Conservation (phyloP, 1,140 invertebrate genomes). For the Tetramorium simillimum region DNA sequence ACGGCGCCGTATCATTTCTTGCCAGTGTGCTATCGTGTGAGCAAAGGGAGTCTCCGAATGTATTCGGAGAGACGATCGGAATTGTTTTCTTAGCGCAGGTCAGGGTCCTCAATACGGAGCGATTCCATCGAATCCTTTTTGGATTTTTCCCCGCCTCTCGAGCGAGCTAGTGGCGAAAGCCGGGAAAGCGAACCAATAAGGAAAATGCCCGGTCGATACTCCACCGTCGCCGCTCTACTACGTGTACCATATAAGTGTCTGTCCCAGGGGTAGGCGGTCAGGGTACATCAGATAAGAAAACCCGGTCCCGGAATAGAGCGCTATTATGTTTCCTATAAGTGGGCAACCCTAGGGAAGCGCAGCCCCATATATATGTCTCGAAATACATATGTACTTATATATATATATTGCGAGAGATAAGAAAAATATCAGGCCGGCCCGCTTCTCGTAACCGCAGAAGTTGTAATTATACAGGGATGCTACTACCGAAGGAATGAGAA, state of each 20-base stretch:
- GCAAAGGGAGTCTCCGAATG: constrained; percentile 32
- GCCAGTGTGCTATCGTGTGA: not conserved
- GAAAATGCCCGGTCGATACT: constrained; percentile 65
- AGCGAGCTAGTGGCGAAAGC: constrained; percentile 8
- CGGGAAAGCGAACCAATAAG: constrained; percentile 57
- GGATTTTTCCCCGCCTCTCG: constrained; percentile 7
- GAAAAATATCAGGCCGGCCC: constrained; percentile 54
- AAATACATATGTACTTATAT: not conserved
- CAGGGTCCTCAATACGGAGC: constrained; percentile 19
- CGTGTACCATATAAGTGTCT: constrained; percentile 63
- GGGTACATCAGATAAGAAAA: constrained; percentile 70
- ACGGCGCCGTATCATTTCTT: constrained; percentile 41
- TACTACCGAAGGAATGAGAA: constrained; percentile 62
- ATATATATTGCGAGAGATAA: constrained; percentile 56
- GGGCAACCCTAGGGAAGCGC: constrained; percentile 6
- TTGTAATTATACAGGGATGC: constrained; percentile 69
- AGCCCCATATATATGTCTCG: not conserved
- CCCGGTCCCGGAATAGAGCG: constrained; percentile 62
- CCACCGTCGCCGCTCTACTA: constrained; percentile 36
- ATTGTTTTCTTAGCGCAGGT: constrained; percentile 58
- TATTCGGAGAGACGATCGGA: constrained; percentile 51
- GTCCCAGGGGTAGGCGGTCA: constrained; percentile 63
- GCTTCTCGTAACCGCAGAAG: constrained; percentile 55
- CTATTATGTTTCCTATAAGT: constrained; percentile 70
- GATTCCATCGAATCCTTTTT: constrained; percentile 57